Evolutionary conservation across 2,797 vertebrate genomes (phyloP), one percentile per base, ranked within the genome.

Genomic region (Avahi laniger): DNA sequence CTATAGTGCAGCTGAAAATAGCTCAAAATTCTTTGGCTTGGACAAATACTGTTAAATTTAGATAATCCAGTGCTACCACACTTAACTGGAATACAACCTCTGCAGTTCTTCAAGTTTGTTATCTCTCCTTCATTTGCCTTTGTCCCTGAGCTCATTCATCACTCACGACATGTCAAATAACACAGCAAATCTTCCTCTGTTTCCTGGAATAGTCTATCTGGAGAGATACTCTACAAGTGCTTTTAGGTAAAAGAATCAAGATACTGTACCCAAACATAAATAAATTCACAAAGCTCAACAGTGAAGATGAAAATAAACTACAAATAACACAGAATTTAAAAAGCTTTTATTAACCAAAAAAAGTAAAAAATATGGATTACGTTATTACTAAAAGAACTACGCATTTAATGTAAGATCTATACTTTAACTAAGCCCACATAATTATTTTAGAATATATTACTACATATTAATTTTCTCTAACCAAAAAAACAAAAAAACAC

Each of bases 51-150:
- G 93, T 95, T 98, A 93, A 95, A 97, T 85, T 80, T 79, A 98
- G 97, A 97, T 97, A 98, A 97, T 76, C 83, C 95, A 98, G 96
- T 70, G 94, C 97, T 84, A 95, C 91, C 93, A 88, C 89, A 97
- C 98, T 97, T 98, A 93, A 94, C 97, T 91, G 83, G 92, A 98
- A 97, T 73, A 30, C 82, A 84, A 85, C 87, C 95, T 96, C 97
- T 96, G 92, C 73, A 28, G 14, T 92, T 96, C 97, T 96, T 98
- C 97, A 97, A 97, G 26, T 95, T 82, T 78, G 54, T 98, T 98
- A 98, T 99, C 99, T 98, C 98, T 97, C 98, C 97, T 98, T 98
- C 98, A 98, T 96, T 96, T 98, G 98, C 97, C 98, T 98, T 98
- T 98, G 98, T 98, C 98, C 91, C 5, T 24, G 84, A 46, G 22